phyloP scores from a whole-genome alignment of 2,888 invertebrate genomes.

The Loripinus fragilis region DNA sequence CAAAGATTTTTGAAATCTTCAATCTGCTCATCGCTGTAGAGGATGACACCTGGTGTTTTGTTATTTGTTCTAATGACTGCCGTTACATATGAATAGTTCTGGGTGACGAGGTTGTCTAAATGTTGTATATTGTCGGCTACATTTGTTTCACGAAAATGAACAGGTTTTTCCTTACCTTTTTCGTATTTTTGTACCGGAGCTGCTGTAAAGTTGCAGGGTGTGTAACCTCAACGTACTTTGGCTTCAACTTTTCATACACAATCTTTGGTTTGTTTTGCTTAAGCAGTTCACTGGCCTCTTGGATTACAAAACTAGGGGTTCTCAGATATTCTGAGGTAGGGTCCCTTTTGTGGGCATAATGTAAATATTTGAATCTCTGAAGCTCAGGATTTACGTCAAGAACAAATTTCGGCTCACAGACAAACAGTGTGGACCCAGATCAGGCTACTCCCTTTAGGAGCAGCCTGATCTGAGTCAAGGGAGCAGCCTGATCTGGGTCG shows the following conservation, averaged over 20 bases:
- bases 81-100: not conserved
- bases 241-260: conserved; percentile 8
- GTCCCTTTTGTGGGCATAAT: too few relatives aligned
- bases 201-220: not conserved
- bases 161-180: not conserved
- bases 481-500: too few relatives aligned
- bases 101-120: not conserved
- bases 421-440: too few relatives aligned
- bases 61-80: not conserved
- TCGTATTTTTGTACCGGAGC: not conserved
- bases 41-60: conserved; percentile 14
- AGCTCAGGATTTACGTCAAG: too few relatives aligned
- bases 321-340: conserved; percentile 17
- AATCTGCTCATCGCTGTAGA: conserved; percentile 26
- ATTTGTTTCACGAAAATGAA: not conserved
- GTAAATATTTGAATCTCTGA: too few relatives aligned
- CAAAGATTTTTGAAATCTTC: conserved; percentile 22
- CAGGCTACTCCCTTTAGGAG: too few relatives aligned
- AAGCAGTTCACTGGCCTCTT: conserved; percentile 12
- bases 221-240: conserved; percentile 25
- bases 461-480: too few relatives aligned
- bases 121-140: conserved; percentile 2
- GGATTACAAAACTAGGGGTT: conserved; percentile 30
- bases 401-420: too few relatives aligned
- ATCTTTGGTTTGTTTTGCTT: conserved; percentile 22